A percentile compares a stretch with the other conserved stretches of the same genome.
phyloP scores from a whole-genome alignment of 2,888 invertebrate species.

The Thyatira batis region DNA sequence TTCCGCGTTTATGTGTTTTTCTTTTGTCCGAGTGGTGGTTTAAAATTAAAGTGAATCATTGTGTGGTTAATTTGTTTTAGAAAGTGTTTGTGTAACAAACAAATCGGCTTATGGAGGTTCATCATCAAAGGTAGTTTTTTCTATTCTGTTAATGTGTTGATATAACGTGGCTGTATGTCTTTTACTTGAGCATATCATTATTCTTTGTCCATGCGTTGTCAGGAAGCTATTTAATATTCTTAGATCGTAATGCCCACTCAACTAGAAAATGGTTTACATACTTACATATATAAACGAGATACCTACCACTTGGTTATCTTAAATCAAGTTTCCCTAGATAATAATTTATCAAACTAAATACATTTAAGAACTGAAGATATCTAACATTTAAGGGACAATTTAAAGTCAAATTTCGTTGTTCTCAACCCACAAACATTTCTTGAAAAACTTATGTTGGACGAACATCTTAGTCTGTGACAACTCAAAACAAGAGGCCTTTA shows the following conservation, averaged over 20 bases:
- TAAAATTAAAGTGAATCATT: background rate
- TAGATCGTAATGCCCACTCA: constrained; percentile 5
- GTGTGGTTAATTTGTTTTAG: background rate
- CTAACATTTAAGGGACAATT: background rate
- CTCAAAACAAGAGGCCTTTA: background rate
- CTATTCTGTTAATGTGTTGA: background rate
- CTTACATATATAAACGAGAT: background rate
- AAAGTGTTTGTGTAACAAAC: background rate
- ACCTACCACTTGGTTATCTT: constrained; percentile 2
- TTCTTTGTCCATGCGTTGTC: constrained; percentile 11
- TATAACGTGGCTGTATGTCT: background rate
- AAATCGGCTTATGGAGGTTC: background rate
- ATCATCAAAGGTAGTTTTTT: background rate
- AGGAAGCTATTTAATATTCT: constrained; percentile 26
- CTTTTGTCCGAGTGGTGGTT: background rate
- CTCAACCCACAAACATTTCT: constrained; percentile 1
- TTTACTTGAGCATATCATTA: background rate
- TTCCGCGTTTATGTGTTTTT: background rate
- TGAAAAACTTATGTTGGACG: background rate
- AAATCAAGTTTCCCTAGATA: background rate
- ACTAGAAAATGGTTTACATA: background rate
- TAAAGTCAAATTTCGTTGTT: background rate
- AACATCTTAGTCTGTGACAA: background rate
- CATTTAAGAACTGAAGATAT: background rate
- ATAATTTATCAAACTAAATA: background rate